phyloP scores from a whole-genome alignment of 2,113 vertebrate genomes.

The Myiopsitta monachus region DNA sequence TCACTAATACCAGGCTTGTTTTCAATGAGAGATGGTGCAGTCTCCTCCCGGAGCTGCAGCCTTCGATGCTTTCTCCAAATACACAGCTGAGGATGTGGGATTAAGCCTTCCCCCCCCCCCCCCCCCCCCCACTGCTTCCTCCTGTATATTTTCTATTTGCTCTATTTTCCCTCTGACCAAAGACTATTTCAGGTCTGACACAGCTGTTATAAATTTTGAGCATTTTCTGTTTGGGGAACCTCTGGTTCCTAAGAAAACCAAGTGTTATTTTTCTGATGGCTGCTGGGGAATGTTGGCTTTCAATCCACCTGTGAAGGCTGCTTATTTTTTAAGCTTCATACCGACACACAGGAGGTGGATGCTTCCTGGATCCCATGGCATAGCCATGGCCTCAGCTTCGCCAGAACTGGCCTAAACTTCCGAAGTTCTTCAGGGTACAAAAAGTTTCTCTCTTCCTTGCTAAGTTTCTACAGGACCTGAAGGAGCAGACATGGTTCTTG shows the following conservation, averaged over 20 bases:
- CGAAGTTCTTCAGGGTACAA: conserved; percentile 2
- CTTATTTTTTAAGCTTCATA: conserved; percentile 42
- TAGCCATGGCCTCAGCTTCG: not conserved
- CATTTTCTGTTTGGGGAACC: not conserved
- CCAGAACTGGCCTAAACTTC: not conserved
- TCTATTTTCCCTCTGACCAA: not conserved
- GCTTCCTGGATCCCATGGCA: not conserved
- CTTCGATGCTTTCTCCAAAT: not conserved
- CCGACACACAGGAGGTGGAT: not conserved
- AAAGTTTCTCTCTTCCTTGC: not conserved
- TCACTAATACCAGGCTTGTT: not conserved
- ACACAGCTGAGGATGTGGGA: not conserved
- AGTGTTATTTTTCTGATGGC: not conserved
- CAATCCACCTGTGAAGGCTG: conserved; percentile 33
- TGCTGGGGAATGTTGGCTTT: conserved; percentile 9
- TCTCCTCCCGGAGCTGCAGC: not conserved
- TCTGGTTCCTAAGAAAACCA: conserved; percentile 15
- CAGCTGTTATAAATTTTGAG: not conserved
- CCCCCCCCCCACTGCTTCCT: not conserved
- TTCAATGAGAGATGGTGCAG: not conserved
- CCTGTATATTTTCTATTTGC: not conserved
- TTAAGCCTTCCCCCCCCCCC: not conserved
- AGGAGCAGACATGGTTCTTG: not conserved
- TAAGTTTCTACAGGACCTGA: not conserved
- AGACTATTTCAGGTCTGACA: not conserved